These are phyloP conservation scores for Chondrosia reniformis DNA, from an alignment of 37 sponge, comb jelly and placozoan genomes.

Conservation along the genomic window DNA sequence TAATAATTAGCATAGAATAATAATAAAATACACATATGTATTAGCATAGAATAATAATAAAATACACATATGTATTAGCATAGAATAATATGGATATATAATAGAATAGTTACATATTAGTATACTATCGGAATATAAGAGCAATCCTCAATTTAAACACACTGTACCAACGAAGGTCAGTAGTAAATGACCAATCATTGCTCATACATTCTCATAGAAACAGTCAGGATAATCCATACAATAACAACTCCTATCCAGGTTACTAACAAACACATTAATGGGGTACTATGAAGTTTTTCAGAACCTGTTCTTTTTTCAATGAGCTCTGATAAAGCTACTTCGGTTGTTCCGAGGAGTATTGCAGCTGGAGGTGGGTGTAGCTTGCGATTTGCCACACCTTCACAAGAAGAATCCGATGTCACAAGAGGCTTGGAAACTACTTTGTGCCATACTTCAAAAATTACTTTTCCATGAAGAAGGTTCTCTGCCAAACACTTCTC, in stretches of 20 bases:
- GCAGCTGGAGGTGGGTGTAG: constrained; percentile 23
- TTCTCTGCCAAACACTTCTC: constrained; percentile 26
- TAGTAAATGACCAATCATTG: too few species aligned
- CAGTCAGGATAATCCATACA: too few species aligned
- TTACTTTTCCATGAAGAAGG: constrained; percentile 12
- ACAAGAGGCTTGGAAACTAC: too few species aligned
- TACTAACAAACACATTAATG: too few species aligned
- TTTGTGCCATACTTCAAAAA: constrained; percentile 70
- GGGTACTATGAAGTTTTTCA: too few species aligned
- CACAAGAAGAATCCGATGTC: too few species aligned
- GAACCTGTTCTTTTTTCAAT: constrained; percentile 48
- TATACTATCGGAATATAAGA: too few species aligned
- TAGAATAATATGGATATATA: not conserved
- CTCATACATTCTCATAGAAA: too few species aligned
- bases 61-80: not conserved
- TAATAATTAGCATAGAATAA: not conserved
- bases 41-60: not conserved
- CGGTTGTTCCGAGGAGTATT: constrained; percentile 46
- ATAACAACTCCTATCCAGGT: too few species aligned
- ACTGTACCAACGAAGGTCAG: too few species aligned
- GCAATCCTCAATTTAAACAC: too few species aligned
- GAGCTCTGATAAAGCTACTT: constrained; percentile 33
- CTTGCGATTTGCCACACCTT: constrained; percentile 1
- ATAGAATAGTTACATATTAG: too few species aligned
- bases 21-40: not conserved